phyloP scores from a whole-genome alignment of 2,888 invertebrate genomes.

The Sarcophaga caerulescens region DNA sequence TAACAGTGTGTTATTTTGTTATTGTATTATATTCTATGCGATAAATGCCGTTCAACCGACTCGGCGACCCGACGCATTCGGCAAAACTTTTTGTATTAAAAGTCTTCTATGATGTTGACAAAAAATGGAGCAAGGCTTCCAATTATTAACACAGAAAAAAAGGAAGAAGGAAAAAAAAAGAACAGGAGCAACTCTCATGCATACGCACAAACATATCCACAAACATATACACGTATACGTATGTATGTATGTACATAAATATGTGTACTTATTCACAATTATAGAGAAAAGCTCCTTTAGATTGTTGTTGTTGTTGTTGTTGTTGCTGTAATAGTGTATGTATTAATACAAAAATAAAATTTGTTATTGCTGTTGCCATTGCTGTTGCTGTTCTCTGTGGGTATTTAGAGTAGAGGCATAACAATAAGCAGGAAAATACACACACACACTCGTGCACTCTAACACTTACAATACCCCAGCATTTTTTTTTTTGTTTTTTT shows the following conservation, averaged over 20 bases:
- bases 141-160: conserved; percentile 44
- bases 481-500: conserved; percentile 17
- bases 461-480: neutral
- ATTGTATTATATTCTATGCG: conserved; percentile 32
- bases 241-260: too few species aligned
- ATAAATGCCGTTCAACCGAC: conserved; percentile 71
- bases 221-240: neutral
- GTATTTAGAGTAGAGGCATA: conserved; percentile 1
- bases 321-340: neutral
- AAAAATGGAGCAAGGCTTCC: conserved; percentile 68
- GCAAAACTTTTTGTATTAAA: conserved; percentile 78
- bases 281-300: neutral
- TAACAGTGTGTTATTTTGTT: conserved; percentile 21
- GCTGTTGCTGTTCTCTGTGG: conserved; percentile 12
- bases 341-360: conserved; percentile 34
- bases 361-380: conserved; percentile 46
- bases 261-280: too few species aligned
- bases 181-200: conserved; percentile 72
- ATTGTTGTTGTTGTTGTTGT: neutral
- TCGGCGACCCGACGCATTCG: conserved; percentile 76
- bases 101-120: conserved; percentile 67
- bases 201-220: neutral
- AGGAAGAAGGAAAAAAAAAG: conserved; percentile 11
- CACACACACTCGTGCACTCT: neutral
- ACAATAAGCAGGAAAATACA: conserved; percentile 17